phyloP scores from a whole-genome alignment of 2,113 vertebrate genomes.

The Nanorana parkeri region DNA sequence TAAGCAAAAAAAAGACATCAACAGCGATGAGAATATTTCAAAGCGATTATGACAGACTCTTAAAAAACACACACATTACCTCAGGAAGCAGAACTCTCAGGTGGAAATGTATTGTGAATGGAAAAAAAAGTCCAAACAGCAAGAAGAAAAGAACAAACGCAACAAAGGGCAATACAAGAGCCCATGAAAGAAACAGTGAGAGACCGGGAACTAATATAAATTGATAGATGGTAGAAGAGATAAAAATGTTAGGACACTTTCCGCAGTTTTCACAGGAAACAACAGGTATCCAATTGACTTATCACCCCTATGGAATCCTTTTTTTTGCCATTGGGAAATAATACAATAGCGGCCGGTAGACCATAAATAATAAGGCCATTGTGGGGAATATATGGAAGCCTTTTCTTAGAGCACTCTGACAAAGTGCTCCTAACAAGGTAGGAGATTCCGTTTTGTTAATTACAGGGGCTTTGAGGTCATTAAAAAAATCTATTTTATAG shows the following conservation, averaged over 20 bases:
- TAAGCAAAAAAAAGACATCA: slow-evolving; percentile 39
- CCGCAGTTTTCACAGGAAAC: slow-evolving; percentile 17
- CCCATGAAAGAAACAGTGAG: slow-evolving; percentile 30
- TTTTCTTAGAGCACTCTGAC: background rate
- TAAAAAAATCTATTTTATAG: slow-evolving; percentile 38
- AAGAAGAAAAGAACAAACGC: slow-evolving; percentile 15
- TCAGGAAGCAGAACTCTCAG: slow-evolving; percentile 19
- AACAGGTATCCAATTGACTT: slow-evolving; percentile 42
- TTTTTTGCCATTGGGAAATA: slow-evolving; percentile 6
- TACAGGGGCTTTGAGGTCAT: slow-evolving; percentile 26
- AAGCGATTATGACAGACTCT: slow-evolving; percentile 7
- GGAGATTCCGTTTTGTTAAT: slow-evolving; percentile 25
- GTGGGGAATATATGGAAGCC: slow-evolving; percentile 16
- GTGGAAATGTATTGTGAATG: slow-evolving; percentile 7
- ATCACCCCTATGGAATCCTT: slow-evolving; percentile 2
- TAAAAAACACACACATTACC: slow-evolving; percentile 33
- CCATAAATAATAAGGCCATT: slow-evolving; percentile 17
- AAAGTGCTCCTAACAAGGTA: slow-evolving; percentile 16
- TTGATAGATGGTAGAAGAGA: slow-evolving; percentile 7
- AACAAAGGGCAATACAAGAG: slow-evolving; percentile 26
- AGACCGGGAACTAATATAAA: background rate
- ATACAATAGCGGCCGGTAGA: slow-evolving; percentile 3
- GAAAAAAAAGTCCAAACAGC: background rate
- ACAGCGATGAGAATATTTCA: slow-evolving; percentile 40
- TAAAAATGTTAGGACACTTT: slow-evolving; percentile 37